A percentile compares a stretch with the other conserved stretches of the same genome.
Conservation (phyloP, 1,140 invertebrate genomes). For the Leucophenga varia region DNA sequence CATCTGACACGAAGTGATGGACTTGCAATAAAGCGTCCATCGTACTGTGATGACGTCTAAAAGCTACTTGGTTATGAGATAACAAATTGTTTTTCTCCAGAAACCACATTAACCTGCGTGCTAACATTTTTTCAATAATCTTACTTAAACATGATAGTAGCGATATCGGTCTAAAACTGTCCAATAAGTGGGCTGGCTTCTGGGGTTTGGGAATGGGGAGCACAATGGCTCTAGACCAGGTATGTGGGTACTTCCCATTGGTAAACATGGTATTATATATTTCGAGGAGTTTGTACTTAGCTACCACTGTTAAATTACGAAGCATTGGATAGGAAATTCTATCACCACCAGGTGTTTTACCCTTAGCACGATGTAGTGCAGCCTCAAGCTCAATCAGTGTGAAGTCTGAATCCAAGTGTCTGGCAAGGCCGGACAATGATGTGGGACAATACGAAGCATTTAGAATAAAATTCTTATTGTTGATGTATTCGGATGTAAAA, state of each 20-base stretch:
- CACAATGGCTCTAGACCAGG: constrained; percentile 2
- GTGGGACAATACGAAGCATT: no score
- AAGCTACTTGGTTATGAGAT: constrained; percentile 17
- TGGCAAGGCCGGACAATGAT: background rate
- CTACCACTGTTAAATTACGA: background rate
- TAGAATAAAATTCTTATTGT: no score
- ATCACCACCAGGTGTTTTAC: background rate
- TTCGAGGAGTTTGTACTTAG: background rate
- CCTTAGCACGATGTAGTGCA: background rate
- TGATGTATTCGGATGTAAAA: background rate
- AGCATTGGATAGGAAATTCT: constrained; percentile 1
- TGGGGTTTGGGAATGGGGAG: constrained; percentile 12
- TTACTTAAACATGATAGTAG: constrained; percentile 16
- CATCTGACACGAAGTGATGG: constrained; percentile 12
- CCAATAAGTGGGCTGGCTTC: constrained; percentile 8
- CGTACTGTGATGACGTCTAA: constrained; percentile 17
- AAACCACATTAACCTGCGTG: constrained; percentile 15
- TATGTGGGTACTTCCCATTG: background rate
- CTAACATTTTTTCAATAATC: constrained; percentile 20
- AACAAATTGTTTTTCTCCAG: constrained; percentile 17
- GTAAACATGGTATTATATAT: background rate
- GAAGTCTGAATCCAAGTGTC: background rate
- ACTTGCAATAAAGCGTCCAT: constrained; percentile 17
- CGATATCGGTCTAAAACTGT: constrained; percentile 12
- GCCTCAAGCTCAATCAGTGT: background rate